Base-by-base conservation (phyloP, 92 coral and sea anemone species). In the Porites evermanni region DNA sequence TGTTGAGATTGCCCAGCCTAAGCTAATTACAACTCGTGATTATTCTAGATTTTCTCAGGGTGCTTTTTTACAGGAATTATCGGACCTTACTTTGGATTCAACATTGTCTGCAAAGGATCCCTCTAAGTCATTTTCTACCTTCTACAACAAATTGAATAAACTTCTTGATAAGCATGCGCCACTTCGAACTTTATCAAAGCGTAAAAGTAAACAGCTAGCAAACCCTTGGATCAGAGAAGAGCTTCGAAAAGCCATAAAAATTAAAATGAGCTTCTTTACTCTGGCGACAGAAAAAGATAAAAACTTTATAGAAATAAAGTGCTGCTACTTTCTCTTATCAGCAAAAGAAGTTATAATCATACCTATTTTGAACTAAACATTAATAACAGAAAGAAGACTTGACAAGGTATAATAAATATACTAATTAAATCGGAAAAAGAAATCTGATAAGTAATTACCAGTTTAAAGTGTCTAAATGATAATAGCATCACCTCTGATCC, bases 261-360 rank as follows among this genome's bases (percentile, higher is more conserved):
- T 70, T 6, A 70, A 70, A 70, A 70, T 70, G 75, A 70, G 50
- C 75, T 70, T 70, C 24, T 5, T n/a, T 70, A 14, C 26, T 70
- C 50, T 19, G 65, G 79, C 9, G 79, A 74, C 19, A 10, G 38
- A 12, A 47, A 7, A 11, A 44, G 20, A 50, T n/a, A 74, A 32
- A 74, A 74, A 74, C 58, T 47, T 50, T 74, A 12, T 53, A 74
- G 79, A 47, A 74, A 53, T 74, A 74, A 12, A 14, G 26, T 74
- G 32, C 61, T 74, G 59, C 11, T 6, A 44, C 61, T 74, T 12
- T 74, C 79, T 74, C 79, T 65, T 8, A 74, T 11, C 13, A 54
- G 79, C 53, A 47, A 50, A 74, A 47, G 64, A 17, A 10, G 17
- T 26, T 26, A 26, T 26, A 1, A 50, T 53, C 61, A 74, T 19